Conservation (phyloP, 2,888 invertebrate genomes). For the Eilema depressum region DNA sequence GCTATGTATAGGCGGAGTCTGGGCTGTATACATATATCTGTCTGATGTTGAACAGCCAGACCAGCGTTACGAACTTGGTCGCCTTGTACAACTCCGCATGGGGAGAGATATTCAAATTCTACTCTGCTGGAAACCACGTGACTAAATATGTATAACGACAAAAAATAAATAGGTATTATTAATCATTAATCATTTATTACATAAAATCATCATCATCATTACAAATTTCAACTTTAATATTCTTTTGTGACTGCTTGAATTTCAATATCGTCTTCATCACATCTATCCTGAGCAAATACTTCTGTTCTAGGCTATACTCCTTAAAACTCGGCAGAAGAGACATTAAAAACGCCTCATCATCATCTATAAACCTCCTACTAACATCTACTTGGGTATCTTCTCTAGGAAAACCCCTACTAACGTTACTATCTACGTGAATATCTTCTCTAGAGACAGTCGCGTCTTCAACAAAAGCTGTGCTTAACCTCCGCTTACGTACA, state of each 20-base stretch:
- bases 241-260: conserved; percentile 5
- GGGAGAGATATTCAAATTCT: too few relatives aligned
- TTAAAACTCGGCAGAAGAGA: conserved; percentile 16
- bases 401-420: background rate
- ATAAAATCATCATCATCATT: background rate
- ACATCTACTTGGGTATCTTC: background rate
- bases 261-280: conserved; percentile 20
- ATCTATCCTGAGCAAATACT: conserved; percentile 21
- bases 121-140: too few relatives aligned
- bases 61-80: too few relatives aligned
- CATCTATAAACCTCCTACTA: conserved; percentile 5
- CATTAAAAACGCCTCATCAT: conserved; percentile 15
- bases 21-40: too few relatives aligned
- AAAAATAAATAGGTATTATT: too few relatives aligned
- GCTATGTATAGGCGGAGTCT: too few relatives aligned
- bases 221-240: background rate
- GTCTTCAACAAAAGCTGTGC: background rate
- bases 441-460: background rate
- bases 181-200: background rate
- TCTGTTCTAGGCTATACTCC: conserved; percentile 6
- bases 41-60: too few relatives aligned
- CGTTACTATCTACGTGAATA: background rate
- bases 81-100: too few relatives aligned
- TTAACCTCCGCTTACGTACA: background rate
- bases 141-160: too few relatives aligned